phyloP scores from a whole-genome alignment of 2,113 vertebrate genomes.

The Gymnogyps californianus region DNA sequence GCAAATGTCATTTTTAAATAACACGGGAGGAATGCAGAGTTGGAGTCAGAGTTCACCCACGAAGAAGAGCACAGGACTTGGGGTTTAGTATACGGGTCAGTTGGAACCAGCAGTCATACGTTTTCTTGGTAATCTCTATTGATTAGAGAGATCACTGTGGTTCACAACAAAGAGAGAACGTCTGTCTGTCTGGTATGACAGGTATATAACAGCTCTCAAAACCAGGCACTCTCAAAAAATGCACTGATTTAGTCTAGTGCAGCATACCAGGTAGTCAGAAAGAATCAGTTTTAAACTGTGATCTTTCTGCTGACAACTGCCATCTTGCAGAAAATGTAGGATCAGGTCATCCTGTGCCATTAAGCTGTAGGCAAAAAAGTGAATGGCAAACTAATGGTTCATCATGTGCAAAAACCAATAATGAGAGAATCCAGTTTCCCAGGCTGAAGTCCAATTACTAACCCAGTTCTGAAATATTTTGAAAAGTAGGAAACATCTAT shows the following conservation, averaged over 20 bases:
- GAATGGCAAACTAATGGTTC: background rate
- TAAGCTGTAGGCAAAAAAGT: background rate
- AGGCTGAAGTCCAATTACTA: conserved; percentile 1
- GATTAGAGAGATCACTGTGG: background rate
- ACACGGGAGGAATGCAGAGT: background rate
- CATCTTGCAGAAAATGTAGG: background rate
- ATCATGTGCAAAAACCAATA: background rate
- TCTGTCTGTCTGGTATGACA: background rate
- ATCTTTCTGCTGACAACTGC: background rate
- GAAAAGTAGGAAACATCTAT: background rate
- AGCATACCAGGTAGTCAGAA: background rate
- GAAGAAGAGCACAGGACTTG: background rate
- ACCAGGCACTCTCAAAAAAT: background rate
- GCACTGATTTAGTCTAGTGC: background rate
- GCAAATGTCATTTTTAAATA: conserved; percentile 27
- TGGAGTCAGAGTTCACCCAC: conserved; percentile 29
- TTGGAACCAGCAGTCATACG: background rate
- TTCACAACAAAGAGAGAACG: background rate
- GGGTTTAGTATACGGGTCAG: background rate
- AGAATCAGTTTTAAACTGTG: background rate
- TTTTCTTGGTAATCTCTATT: background rate
- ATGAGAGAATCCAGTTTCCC: background rate
- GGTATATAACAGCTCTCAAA: conserved; percentile 6
- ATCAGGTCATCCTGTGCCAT: background rate
- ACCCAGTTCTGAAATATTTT: background rate